These are phyloP conservation scores for Lamprotornis superbus DNA, from an alignment of 2,113 vertebrate species.

Conservation along the genomic window DNA sequence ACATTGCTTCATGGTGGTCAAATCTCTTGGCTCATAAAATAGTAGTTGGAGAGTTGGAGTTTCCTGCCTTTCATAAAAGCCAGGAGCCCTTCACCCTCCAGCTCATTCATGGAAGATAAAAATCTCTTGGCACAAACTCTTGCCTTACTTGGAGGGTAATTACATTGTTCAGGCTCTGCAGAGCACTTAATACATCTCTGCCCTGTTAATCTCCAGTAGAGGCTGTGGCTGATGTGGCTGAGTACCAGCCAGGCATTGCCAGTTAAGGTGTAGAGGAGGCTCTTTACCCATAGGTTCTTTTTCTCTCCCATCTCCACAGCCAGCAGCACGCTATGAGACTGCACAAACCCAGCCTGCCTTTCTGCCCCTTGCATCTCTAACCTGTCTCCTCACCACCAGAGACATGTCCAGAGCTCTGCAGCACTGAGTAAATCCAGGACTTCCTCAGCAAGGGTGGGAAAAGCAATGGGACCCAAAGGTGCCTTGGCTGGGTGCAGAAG, in stretches of 20 bases:
- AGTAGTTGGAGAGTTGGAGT: conserved; percentile 26
- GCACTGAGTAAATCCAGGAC: rapidly evolving
- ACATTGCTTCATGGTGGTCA: conserved; percentile 34
- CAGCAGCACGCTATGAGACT: rapidly evolving
- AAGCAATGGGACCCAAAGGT: neutral
- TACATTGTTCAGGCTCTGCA: conserved; percentile 23
- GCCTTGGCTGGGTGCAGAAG: neutral
- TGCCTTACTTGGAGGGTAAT: conserved; percentile 40
- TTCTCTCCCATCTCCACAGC: neutral
- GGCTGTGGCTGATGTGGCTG: neutral
- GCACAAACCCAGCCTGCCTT: neutral
- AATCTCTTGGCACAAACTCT: conserved; percentile 66
- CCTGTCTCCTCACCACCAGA: neutral
- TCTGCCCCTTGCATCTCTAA: neutral
- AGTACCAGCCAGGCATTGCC: neutral
- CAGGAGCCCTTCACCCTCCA: conserved; percentile 40
- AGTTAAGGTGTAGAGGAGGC: neutral
- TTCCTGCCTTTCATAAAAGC: conserved; percentile 63
- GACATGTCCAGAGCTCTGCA: neutral
- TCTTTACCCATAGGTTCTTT: rapidly evolving
- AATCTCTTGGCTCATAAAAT: conserved; percentile 55
- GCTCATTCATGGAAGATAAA: conserved; percentile 58
- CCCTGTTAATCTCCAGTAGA: neutral
- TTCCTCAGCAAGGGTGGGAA: neutral
- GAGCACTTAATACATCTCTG: conserved; percentile 2